Percentiles rank a stretch among this genome's conserved stretches.
Conservation (phyloP, 2,797 vertebrate species). For the Fundulus diaphanus region DNA sequence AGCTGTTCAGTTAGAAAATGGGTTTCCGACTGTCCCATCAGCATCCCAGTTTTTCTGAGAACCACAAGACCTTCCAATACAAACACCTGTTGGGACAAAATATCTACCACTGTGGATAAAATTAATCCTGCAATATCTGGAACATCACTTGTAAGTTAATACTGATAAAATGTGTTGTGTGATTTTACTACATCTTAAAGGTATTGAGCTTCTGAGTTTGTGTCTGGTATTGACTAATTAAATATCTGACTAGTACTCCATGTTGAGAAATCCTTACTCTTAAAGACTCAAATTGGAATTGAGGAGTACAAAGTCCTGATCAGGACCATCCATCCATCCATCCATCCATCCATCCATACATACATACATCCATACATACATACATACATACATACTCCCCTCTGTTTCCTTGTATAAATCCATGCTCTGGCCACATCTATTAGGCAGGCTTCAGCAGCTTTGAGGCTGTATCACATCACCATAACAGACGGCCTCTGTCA, state of each 20-base stretch:
- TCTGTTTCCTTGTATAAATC: slow-evolving; percentile 16
- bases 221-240: background rate
- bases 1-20: too few species aligned
- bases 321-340: too few species aligned
- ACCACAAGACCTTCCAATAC: too few species aligned
- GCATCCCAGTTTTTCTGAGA: too few species aligned
- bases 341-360: too few species aligned
- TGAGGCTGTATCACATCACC: slow-evolving; percentile 73
- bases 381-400: slow-evolving; percentile 24
- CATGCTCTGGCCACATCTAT: slow-evolving; percentile 47
- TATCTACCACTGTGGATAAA: too few species aligned
- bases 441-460: slow-evolving; percentile 49
- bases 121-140: too few species aligned
- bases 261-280: background rate
- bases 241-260: background rate
- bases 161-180: too few species aligned
- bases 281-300: background rate
- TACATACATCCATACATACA: too few species aligned
- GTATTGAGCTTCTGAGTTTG: background rate
- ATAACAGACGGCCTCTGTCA: slow-evolving; percentile 80
- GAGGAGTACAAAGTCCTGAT: background rate
- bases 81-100: too few species aligned
- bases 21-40: too few species aligned
- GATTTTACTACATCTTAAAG: background rate
- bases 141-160: too few species aligned